These are phyloP conservation scores for Sitophilus oryzae DNA, from an alignment of 1,140 invertebrate genomes.

Conservation along the genomic window DNA sequence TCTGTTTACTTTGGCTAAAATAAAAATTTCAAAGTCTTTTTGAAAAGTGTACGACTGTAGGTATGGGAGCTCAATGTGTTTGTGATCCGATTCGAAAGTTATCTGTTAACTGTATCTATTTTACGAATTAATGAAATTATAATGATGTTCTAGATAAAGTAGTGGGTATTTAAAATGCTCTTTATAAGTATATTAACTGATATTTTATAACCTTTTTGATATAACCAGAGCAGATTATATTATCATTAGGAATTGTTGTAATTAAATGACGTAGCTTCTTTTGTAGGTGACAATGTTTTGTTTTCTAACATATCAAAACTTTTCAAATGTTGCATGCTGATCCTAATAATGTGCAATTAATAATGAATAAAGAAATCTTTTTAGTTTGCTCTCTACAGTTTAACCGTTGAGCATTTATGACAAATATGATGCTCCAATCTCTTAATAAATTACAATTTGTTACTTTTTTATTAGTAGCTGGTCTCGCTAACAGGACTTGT, in stretches of 20 bases:
- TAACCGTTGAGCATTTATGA: constrained; percentile 13
- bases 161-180: constrained; percentile 7
- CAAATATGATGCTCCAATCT: constrained; percentile 5
- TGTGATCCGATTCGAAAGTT: constrained; percentile 4
- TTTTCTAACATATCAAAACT: constrained; percentile 2
- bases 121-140: constrained; percentile 1
- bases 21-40: too few species aligned
- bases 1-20: too few species aligned
- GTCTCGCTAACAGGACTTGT: constrained; percentile 43
- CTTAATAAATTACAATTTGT: constrained; percentile 24
- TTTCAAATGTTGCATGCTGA: neutral
- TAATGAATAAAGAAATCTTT: neutral
- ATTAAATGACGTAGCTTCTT: neutral
- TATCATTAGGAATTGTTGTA: constrained; percentile 13
- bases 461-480: constrained; percentile 37
- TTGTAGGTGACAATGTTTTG: neutral
- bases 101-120: neutral
- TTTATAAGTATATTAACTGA: neutral
- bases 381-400: constrained; percentile 17
- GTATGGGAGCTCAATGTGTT: constrained; percentile 11
- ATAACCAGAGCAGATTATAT: constrained; percentile 11
- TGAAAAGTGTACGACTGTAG: neutral
- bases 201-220: constrained; percentile 15
- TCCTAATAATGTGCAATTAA: neutral
- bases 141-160: neutral